phyloP scores from a whole-genome alignment of 2,797 vertebrate genomes.

The Leuciscus waleckii region DNA sequence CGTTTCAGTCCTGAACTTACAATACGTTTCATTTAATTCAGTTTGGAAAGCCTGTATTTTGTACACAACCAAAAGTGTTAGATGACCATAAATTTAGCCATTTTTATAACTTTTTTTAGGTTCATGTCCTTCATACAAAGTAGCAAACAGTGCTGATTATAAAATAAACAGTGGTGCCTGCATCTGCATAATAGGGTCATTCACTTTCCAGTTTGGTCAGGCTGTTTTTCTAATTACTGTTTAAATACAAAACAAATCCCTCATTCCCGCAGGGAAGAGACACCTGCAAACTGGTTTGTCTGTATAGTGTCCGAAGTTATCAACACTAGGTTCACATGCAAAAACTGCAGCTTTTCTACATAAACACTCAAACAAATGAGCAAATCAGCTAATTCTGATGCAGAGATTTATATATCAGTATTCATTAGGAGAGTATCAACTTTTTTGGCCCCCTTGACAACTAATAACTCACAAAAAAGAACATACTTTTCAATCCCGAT shows the following conservation, averaged over 20 bases:
- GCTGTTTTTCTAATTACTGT: constrained; percentile 5
- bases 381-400: background rate
- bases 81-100: background rate
- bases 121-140: background rate
- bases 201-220: background rate
- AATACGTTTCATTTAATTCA: background rate
- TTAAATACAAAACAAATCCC: constrained; percentile 17
- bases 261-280: background rate
- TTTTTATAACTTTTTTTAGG: background rate
- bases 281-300: background rate
- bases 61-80: background rate
- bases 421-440: background rate
- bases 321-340: background rate
- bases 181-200: background rate
- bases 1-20: background rate
- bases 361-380: background rate
- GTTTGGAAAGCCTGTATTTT: background rate
- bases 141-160: background rate
- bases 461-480: background rate
- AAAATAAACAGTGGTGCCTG: background rate
- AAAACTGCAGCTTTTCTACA: background rate
- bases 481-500: constrained; percentile 89
- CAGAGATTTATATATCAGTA: background rate
- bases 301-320: too few relatives aligned
- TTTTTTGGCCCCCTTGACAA: background rate